Base-by-base conservation (phyloP, 2,797 vertebrate species). In the Salarias fasciatus region DNA sequence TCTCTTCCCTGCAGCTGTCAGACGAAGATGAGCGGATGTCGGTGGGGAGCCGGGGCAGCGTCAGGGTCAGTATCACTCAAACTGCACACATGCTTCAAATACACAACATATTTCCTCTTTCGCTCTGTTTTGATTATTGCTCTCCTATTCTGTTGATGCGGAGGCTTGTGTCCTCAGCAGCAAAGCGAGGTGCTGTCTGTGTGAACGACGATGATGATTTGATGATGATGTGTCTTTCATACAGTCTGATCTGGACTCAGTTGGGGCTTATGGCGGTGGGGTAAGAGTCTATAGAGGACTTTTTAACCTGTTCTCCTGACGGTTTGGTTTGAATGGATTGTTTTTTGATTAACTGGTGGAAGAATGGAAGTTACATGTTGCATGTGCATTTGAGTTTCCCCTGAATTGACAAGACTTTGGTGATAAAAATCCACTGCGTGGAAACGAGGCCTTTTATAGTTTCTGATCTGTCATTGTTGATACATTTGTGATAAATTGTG, bases 1-100 rank as follows among this genome's bases (percentile, higher is more conserved):
- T 80, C 51, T 85, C 82, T n/a, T n/a, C n/a, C n/a, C 15, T 71
- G 8, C 90, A 99, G 97, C 92, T 93, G 53, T 97, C 95, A 2
- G 97, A 98, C 47, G 96, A 98, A 42, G 97, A 99, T 55, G 97
- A 99, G 72, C 92, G 86, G 80, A 86, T 95, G 92, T 97, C 96
- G 15, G 94, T 95, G 89, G 94, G 95, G 67, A 97, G 96, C 88
- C 93, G 93, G 11, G 92, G 95, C 88, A 98, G 94, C 71, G 83
- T 93, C 72, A 89, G 93, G 97, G 97, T 98, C 88, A 95, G 96
- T 98, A 94, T 82, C 68, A 7, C 11, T 49, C 57, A 54, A 46
- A 64, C 41, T 7, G 6, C 45, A 36, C 44, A 31, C 6, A 13
- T 15, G 8, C 35, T 43, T 12, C 53, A 30, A 13, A 6, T 1